Conservation (phyloP, 2,888 invertebrate species). For the Serripes groenlandicus region DNA sequence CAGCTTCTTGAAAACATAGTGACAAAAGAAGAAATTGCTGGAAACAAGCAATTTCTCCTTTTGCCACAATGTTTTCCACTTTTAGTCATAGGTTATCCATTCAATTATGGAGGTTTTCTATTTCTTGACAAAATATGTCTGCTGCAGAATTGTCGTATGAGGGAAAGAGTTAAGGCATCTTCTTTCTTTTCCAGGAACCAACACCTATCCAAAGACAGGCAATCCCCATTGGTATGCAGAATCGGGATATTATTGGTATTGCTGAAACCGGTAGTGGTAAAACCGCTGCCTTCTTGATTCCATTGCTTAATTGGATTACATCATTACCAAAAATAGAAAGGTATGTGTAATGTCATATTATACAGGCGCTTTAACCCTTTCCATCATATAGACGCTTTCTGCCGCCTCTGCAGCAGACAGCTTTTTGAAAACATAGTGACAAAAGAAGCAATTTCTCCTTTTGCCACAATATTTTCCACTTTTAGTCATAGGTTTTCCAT, state of each 20-base stretch:
- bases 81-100: background rate
- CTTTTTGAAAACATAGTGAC: no score
- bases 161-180: background rate
- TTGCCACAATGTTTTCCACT: background rate
- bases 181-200: slow-evolving; percentile 90
- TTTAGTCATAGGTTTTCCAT: no score
- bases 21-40: background rate
- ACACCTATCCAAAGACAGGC: slow-evolving; percentile 99
- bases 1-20: no score
- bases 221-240: slow-evolving; percentile 96
- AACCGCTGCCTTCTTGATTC: slow-evolving; percentile 99
- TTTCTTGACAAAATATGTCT: background rate
- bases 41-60: background rate
- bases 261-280: slow-evolving; percentile 99
- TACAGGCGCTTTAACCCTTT: no score
- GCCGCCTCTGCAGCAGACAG: no score
- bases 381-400: no score
- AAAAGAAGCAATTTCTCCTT: no score
- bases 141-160: background rate
- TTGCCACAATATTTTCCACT: no score
- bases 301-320: slow-evolving; percentile 98
- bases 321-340: slow-evolving; percentile 98
- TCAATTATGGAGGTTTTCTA: background rate
- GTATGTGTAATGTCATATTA: slow-evolving; percentile 77
- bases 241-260: slow-evolving; percentile 97